These are phyloP conservation scores for Ellobius talpinus DNA, from an alignment of 2,113 vertebrate genomes.

Conservation along the genomic window DNA sequence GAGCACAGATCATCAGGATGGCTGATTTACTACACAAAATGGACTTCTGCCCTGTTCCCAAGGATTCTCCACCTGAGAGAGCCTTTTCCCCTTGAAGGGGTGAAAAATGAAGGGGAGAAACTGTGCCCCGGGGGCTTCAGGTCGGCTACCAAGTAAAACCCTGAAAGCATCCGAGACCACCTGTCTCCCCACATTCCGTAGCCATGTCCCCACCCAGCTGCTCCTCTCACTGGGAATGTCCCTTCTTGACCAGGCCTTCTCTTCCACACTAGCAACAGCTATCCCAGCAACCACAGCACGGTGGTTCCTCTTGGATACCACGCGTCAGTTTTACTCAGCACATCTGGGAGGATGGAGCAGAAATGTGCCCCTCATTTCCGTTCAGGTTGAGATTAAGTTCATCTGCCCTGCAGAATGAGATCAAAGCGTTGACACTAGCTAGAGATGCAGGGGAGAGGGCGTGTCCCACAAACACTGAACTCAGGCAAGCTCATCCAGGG, in stretches of 20 bases:
- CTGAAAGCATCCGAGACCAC: neutral
- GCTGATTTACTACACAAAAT: neutral
- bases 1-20: neutral
- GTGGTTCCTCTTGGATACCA: neutral
- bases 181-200: rapidly evolving
- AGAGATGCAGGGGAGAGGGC: no score
- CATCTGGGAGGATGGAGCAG: neutral
- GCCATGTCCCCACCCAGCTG: no score
- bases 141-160: neutral
- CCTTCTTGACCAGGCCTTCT: neutral
- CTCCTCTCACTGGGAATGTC: neutral
- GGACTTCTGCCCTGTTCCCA: neutral
- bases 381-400: neutral
- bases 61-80: neutral
- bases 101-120: neutral
- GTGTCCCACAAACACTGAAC: no score
- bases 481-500: no score
- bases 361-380: neutral
- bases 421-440: neutral
- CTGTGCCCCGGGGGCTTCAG: rapidly evolving
- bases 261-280: neutral
- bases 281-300: neutral
- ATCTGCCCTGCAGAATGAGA: neutral
- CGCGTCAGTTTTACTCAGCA: neutral
- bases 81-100: no score